phyloP scores from a whole-genome alignment of 64 coral and sea anemone genomes.

The Dendronephthya gigantea region DNA sequence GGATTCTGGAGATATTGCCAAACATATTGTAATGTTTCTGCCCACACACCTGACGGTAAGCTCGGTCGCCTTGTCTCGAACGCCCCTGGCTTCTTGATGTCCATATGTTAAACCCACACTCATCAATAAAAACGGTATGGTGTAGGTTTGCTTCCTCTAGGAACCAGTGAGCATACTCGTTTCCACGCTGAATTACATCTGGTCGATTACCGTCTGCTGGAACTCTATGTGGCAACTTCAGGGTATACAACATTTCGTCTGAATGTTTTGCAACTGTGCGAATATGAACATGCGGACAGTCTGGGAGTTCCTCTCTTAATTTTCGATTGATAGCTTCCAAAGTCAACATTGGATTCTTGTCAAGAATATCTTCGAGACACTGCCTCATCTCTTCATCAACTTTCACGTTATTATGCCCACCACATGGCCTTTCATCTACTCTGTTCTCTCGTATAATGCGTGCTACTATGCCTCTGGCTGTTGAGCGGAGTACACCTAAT shows the following conservation, averaged over 20 bases:
- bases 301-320: background rate
- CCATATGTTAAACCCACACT: too few relatives aligned
- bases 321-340: background rate
- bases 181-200: background rate
- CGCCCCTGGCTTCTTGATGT: background rate
- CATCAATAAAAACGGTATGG: slow-evolving; percentile 13
- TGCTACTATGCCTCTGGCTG: too few relatives aligned
- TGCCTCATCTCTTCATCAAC: slow-evolving; percentile 5
- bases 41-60: slow-evolving; percentile 13
- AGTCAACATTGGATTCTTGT: background rate
- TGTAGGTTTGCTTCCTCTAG: background rate
- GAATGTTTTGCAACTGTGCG: background rate
- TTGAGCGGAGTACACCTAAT: too few relatives aligned
- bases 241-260: slow-evolving; percentile 1
- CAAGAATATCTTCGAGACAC: background rate
- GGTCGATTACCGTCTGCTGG: slow-evolving; percentile 13
- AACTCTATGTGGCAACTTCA: background rate
- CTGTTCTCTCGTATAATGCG: too few relatives aligned
- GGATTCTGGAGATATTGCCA: too few relatives aligned
- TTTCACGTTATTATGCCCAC: background rate
- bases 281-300: background rate
- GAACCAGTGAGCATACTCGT: background rate
- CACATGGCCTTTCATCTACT: too few relatives aligned
- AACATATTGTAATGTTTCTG: too few relatives aligned
- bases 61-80: background rate